A percentile compares a stretch with the other conserved stretches of the same genome.
Evolutionary conservation across 2,113 vertebrate species (phyloP).

Genomic region (Paedocypris sp.): DNA sequence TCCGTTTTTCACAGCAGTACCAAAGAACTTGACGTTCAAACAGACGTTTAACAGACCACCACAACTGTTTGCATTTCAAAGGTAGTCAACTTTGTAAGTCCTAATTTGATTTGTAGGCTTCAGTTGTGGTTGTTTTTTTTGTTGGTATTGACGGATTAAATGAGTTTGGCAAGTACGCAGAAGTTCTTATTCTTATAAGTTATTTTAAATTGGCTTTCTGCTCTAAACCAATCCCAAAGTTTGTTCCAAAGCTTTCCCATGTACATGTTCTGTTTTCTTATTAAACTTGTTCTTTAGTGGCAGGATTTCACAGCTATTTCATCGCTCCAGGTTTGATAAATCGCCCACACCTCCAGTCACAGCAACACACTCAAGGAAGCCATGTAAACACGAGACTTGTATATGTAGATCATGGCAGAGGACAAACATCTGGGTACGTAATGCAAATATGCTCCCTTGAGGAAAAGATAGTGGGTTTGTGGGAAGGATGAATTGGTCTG

Average conservation of each 20-base stretch:
- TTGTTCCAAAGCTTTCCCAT: background rate
- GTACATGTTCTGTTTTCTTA: no score
- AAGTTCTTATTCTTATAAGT: no score
- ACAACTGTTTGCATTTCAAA: conserved; percentile 16
- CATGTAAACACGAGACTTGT: conserved; percentile 15
- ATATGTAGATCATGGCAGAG: conserved; percentile 12
- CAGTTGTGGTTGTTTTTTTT: background rate
- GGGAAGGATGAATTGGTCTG: conserved; percentile 9
- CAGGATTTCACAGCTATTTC: background rate
- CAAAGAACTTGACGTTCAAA: background rate
- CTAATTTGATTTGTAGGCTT: conserved; percentile 3
- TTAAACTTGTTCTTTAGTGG: background rate
- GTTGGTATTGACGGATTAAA: background rate
- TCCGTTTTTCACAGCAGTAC: background rate
- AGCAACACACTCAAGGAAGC: background rate
- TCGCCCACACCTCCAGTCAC: background rate
- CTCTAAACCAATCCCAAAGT: background rate
- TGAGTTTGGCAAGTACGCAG: no score
- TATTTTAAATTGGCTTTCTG: conserved; percentile 1
- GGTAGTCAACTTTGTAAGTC: conserved; percentile 2
- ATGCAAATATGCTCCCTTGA: conserved; percentile 9
- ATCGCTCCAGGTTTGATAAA: conserved; percentile 2
- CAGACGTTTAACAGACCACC: conserved; percentile 10
- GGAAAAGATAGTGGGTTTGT: conserved; percentile 10
- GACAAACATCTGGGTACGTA: conserved; percentile 5